Conservation (phyloP, 1,140 invertebrate species). For the Ganaspis sp. region DNA sequence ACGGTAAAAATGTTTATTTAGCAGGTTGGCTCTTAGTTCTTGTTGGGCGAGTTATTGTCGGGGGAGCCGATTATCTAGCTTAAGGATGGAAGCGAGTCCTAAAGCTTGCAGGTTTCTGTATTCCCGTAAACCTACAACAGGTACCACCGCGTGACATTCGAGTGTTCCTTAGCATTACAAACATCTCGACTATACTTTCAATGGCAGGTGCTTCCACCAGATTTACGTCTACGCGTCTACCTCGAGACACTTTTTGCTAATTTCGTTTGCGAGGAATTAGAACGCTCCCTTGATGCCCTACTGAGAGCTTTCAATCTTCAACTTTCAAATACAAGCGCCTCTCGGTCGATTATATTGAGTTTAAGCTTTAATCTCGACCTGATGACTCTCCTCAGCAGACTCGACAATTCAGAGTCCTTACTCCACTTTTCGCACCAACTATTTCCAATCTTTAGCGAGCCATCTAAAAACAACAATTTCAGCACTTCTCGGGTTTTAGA, state of each 20-base stretch:
- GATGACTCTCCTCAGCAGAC: not conserved
- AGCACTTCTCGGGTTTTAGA: not conserved
- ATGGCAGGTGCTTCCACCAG: conserved; percentile 49
- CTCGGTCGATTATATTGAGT: not conserved
- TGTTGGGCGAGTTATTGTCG: conserved; percentile 53
- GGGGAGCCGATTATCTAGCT: conserved; percentile 65
- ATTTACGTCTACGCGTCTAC: conserved; percentile 39
- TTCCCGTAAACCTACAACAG: conserved; percentile 53
- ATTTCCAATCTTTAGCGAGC: not conserved
- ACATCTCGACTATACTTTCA: conserved; percentile 46
- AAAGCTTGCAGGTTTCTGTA: conserved; percentile 42
- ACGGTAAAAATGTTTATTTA: conserved; percentile 59
- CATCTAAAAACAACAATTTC: conserved; percentile 24
- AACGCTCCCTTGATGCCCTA: not conserved
- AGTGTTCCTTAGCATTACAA: conserved; percentile 63
- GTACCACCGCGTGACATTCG: conserved; percentile 64
- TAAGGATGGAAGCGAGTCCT: conserved; percentile 42
- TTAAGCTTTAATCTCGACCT: conserved; percentile 21
- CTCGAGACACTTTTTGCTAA: conserved; percentile 20
- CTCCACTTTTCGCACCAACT: conserved; percentile 18
- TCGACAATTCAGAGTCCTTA: not conserved
- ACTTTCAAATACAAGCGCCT: not conserved
- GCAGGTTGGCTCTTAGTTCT: conserved; percentile 52
- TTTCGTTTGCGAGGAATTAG: not conserved
- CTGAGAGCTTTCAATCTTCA: conserved; percentile 4